Evolutionary conservation across 2,888 invertebrate genomes (phyloP), one percentile per base, ranked within the genome.

Genomic region (Metacarcinus magister): DNA sequence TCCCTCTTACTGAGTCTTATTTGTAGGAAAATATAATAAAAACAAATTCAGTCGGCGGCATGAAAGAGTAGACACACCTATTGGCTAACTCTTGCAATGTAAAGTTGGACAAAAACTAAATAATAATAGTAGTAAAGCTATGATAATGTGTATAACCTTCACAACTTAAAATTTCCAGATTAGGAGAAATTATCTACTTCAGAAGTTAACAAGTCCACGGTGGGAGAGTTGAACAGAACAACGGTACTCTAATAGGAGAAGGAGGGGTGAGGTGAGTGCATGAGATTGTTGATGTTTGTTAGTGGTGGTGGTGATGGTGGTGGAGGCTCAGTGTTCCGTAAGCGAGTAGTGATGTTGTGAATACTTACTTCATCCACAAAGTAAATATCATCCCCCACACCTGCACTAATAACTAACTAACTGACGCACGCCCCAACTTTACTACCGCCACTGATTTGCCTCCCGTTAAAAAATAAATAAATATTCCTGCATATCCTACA

Each of bases 401-500:
- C 75, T 75, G 23, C 75, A 75, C 75, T 28, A 75, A 75, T 75
- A 75, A 75, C 75, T 75, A 75, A 28, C 75, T 28, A 75, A 28
- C 75, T n/a, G n/a, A 28, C 5, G 28, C 75, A 75, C 75, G n/a
- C 5, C n/a, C 28, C 28, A 28, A 75, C 75, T 75, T 75, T 75
- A 75, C 28, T 8, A n/a, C 75, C 75, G n/a, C 0, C 28, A 75
- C 39, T 39, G 39, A 75, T 75, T 75, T 75, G 28, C 75, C 75
- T 75, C 28, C 75, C 75, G n/a, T n/a, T 75, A 28, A 75, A 60
- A 60, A 60, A 39, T 60, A 60, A 75, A 75, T 75, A 75, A 75
- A 75, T 75, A 75, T 28, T 75, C 75, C 75, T 28, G n/a, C 75
- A n/a, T 28, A n/a, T 75, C 75, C 23, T n/a, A 28, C 39, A 10